These are phyloP conservation scores for Zaprionus kolodkinae DNA, from an alignment of 1,140 invertebrate species.

Conservation along the genomic window DNA sequence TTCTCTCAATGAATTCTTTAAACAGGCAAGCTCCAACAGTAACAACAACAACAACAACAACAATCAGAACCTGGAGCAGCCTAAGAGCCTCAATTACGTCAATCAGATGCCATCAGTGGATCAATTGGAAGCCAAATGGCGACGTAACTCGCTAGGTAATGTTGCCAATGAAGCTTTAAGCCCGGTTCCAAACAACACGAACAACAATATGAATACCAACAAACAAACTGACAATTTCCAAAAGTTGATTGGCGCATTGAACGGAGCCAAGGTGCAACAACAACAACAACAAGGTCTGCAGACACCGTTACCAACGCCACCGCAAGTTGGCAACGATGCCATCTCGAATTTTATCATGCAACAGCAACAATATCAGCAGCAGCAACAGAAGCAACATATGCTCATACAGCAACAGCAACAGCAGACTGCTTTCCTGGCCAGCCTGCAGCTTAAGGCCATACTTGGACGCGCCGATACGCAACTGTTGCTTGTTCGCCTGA, in stretches of 20 bases:
- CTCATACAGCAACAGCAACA: conserved; percentile 77
- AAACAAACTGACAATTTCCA: conserved; percentile 72
- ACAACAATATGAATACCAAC: conserved; percentile 18
- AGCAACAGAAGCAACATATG: conserved; percentile 74
- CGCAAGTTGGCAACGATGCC: conserved; percentile 57
- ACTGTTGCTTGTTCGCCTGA: conserved; percentile 68
- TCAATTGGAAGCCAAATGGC: conserved; percentile 81
- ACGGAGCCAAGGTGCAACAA: conserved; percentile 33
- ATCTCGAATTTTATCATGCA: conserved; percentile 77
- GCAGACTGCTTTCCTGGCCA: conserved; percentile 75
- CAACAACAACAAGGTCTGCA: conserved; percentile 19
- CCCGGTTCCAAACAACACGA: not conserved
- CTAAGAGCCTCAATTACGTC: conserved; percentile 51
- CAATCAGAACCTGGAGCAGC: conserved; percentile 53
- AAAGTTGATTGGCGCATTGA: conserved; percentile 72
- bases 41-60: conserved; percentile 44
- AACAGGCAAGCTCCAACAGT: conserved; percentile 58
- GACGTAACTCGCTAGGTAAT: conserved; percentile 64
- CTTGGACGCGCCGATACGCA: conserved; percentile 76
- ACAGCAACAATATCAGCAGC: conserved; percentile 76
- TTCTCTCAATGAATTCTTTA: conserved; percentile 79
- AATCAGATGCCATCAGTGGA: conserved; percentile 75
- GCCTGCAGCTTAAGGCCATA: conserved; percentile 76
- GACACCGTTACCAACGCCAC: conserved; percentile 14
- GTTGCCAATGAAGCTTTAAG: conserved; percentile 11